These are phyloP conservation scores for Asarcornis scutulata DNA, from an alignment of 2,113 vertebrate species.

Conservation along the genomic window DNA sequence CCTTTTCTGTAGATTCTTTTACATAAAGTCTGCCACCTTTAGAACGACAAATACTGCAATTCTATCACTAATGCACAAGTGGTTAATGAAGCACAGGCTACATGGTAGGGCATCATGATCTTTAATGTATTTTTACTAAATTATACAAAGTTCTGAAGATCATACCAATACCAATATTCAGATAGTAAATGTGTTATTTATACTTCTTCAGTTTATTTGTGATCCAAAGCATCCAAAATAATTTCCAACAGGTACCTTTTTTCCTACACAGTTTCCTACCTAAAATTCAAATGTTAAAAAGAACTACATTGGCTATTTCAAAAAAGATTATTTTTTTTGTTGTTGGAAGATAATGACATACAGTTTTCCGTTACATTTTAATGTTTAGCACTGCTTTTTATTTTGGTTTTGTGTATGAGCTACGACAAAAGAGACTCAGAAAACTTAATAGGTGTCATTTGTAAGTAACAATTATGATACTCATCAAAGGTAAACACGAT, in stretches of 20 bases:
- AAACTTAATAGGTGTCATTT: not conserved
- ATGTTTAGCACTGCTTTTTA: not conserved
- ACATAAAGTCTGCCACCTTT: not conserved
- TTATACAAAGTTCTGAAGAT: not conserved
- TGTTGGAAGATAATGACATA: not conserved
- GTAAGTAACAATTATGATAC: not conserved
- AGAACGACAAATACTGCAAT: not conserved
- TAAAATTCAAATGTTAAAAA: not conserved
- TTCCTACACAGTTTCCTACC: too few species aligned
- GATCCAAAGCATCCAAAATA: too few species aligned
- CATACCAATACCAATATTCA: not conserved
- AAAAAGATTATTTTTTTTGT: too few species aligned
- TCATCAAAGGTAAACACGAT: not conserved
- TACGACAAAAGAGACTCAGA: not conserved
- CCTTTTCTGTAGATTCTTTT: not conserved
- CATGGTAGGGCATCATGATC: not conserved
- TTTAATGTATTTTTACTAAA: not conserved
- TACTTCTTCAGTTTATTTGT: not conserved
- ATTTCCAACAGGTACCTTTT: too few species aligned
- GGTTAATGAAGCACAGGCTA: not conserved
- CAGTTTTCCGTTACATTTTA: not conserved
- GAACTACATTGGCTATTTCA: not conserved
- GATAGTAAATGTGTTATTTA: not conserved
- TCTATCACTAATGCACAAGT: not conserved
- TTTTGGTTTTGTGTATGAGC: not conserved